Conservation (phyloP, 1,140 invertebrate species). For the Bactericera cockerelli region DNA sequence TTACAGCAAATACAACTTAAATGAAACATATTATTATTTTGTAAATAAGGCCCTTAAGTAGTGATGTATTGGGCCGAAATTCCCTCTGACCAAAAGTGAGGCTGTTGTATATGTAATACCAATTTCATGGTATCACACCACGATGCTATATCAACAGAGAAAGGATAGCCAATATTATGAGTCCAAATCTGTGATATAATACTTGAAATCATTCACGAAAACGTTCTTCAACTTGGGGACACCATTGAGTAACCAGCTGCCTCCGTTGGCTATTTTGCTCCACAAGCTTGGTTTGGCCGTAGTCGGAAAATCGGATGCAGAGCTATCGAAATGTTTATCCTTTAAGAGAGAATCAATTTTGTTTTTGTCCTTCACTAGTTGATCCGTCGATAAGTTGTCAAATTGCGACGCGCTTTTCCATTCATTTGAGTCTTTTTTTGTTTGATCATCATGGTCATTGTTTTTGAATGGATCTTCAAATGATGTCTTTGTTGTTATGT, state of each 20-base stretch:
- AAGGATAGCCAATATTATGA: constrained; percentile 2
- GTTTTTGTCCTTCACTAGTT: neutral
- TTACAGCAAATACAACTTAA: too few species aligned
- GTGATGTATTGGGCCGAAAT: too few species aligned
- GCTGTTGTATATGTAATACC: too few species aligned
- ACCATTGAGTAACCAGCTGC: neutral
- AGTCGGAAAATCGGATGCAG: neutral
- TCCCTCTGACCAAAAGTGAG: too few species aligned
- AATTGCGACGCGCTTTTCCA: neutral
- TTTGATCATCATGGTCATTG: neutral
- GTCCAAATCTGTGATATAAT: constrained; percentile 6
- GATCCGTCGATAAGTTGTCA: neutral
- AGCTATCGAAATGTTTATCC: neutral
- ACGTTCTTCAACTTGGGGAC: neutral
- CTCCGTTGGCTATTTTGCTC: neutral
- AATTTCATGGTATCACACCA: too few species aligned
- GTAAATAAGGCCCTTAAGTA: too few species aligned
- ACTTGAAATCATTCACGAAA: constrained; percentile 1
- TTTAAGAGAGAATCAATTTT: neutral
- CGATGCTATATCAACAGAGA: neutral
- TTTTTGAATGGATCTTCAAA: neutral
- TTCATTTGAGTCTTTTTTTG: neutral
- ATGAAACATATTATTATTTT: too few species aligned
- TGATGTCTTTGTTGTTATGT: neutral
- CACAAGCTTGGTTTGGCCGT: neutral